These are phyloP conservation scores for Misgurnus anguillicaudatus DNA, from an alignment of 2,113 vertebrate genomes.

Conservation along the genomic window DNA sequence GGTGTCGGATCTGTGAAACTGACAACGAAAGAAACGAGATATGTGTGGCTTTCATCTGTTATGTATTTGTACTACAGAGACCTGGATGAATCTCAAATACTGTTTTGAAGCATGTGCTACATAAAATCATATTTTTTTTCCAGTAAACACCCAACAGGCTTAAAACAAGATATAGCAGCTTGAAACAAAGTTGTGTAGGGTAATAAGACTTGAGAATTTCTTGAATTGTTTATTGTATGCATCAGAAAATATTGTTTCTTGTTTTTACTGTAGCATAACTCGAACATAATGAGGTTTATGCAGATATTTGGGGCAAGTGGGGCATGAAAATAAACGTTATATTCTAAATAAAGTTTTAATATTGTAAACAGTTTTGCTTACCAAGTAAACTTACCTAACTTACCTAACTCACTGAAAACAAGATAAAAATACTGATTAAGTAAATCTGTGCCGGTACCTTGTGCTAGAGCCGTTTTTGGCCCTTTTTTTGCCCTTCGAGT, in stretches of 20 bases:
- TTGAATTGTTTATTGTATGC: background rate
- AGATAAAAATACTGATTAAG: too few species aligned
- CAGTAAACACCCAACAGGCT: background rate
- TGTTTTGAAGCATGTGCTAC: constrained; percentile 4
- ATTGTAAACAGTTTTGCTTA: background rate
- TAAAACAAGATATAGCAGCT: background rate
- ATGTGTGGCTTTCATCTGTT: constrained; percentile 26
- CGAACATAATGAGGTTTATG: background rate
- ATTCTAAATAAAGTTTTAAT: background rate
- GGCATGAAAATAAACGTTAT: too few species aligned
- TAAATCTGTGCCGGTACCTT: background rate
- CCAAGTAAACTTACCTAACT: background rate
- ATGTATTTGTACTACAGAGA: background rate
- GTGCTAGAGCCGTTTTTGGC: background rate
- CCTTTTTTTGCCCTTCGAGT: constrained; percentile 1
- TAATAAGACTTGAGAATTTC: background rate
- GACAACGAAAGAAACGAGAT: constrained; percentile 16
- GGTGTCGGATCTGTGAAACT: constrained; percentile 18
- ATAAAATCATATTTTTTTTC: background rate
- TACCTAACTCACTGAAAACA: too few species aligned
- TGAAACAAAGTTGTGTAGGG: background rate
- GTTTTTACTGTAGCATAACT: background rate
- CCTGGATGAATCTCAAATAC: background rate
- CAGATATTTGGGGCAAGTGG: background rate
- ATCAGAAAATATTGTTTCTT: too few species aligned